phyloP scores from a whole-genome alignment of 1,140 invertebrate species.

The Drosophila kanapiae region DNA sequence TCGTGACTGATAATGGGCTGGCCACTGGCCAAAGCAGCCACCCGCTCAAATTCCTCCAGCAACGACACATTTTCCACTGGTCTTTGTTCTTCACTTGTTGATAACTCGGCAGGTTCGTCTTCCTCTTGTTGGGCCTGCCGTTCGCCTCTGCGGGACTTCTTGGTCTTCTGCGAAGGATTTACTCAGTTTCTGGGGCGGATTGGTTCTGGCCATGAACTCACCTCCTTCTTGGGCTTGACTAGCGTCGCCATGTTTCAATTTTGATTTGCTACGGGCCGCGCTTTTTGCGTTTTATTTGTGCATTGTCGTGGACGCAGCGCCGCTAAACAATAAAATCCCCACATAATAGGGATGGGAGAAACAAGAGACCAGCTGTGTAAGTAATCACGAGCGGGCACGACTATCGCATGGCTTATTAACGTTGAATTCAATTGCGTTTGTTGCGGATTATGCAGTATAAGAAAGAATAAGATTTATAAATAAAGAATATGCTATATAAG shows the following conservation, averaged over 20 bases:
- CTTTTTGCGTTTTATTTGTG: constrained; percentile 33
- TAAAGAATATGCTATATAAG: too few species aligned
- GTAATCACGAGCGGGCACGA: not conserved
- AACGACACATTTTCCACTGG: constrained; percentile 54
- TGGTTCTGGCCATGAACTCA: constrained; percentile 19
- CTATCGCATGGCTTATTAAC: not conserved
- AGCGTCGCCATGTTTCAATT: constrained; percentile 70
- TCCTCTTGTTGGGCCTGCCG: constrained; percentile 39
- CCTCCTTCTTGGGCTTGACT: constrained; percentile 73
- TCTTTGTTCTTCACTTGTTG: constrained; percentile 75
- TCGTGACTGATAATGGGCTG: constrained; percentile 67
- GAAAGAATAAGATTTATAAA: too few species aligned
- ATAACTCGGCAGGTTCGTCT: constrained; percentile 61
- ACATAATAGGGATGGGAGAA: constrained; percentile 43
- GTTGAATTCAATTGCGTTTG: not conserved
- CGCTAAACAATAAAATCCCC: constrained; percentile 55
- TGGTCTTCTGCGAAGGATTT: constrained; percentile 57
- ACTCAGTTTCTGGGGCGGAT: not conserved
- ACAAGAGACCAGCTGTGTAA: constrained; percentile 23
- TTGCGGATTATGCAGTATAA: too few species aligned
- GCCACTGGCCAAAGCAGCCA: constrained; percentile 52
- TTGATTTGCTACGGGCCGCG: not conserved
- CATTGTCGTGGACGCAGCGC: constrained; percentile 16
- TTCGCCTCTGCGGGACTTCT: constrained; percentile 28
- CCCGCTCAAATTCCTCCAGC: constrained; percentile 64